phyloP scores from a whole-genome alignment of 2,888 invertebrate genomes.

The Ochlodes sylvanus region DNA sequence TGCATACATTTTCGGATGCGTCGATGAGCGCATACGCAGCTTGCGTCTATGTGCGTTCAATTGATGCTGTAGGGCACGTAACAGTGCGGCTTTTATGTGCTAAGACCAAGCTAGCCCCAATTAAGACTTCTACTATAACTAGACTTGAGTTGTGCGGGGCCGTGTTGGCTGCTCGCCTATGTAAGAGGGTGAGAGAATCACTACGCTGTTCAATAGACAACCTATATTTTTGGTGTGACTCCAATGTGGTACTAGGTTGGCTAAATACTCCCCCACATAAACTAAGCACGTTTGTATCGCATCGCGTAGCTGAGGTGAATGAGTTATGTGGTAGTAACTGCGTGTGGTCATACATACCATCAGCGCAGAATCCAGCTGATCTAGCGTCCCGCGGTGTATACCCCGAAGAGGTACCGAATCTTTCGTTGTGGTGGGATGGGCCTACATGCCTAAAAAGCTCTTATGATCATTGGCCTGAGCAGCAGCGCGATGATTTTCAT shows the following conservation, averaged over 20 bases:
- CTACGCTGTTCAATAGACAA: slow-evolving; percentile 4
- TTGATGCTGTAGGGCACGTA: background rate
- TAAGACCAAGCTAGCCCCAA: slow-evolving; percentile 30
- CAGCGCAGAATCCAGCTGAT: slow-evolving; percentile 22
- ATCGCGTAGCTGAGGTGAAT: slow-evolving; percentile 22
- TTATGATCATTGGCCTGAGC: background rate
- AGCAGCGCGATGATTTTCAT: background rate
- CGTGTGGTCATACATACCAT: slow-evolving; percentile 12
- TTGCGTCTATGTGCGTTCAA: background rate
- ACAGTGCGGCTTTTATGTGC: slow-evolving; percentile 34
- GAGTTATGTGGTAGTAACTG: slow-evolving; percentile 1
- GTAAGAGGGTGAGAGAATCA: slow-evolving; percentile 25
- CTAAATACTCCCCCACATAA: slow-evolving; percentile 9
- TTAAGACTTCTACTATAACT: too few species aligned
- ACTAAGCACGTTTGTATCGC: slow-evolving; percentile 19
- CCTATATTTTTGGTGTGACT: slow-evolving; percentile 21
- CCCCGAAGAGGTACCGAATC: background rate
- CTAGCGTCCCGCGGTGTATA: slow-evolving; percentile 15
- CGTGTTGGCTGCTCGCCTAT: slow-evolving; percentile 3
- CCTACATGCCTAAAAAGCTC: slow-evolving; percentile 6
- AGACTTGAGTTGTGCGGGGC: too few species aligned
- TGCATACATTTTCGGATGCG: slow-evolving; percentile 20
- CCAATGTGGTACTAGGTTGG: slow-evolving; percentile 22
- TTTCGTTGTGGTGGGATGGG: slow-evolving; percentile 29
- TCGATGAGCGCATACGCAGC: slow-evolving; percentile 7